Conservation (phyloP, 2,888 invertebrate species). For the Automeris io region DNA sequence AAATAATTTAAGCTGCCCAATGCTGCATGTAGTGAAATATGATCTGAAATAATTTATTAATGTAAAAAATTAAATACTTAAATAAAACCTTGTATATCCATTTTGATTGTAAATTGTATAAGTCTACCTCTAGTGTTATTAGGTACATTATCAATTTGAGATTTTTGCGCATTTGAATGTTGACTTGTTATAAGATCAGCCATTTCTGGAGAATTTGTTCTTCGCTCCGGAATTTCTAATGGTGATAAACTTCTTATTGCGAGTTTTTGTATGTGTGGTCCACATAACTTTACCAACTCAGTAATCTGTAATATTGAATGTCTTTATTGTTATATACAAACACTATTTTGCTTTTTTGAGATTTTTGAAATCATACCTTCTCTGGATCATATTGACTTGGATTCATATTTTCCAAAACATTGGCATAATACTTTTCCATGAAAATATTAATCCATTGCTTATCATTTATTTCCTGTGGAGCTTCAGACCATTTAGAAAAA, state of each 20-base stretch:
- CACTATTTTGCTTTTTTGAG: slow-evolving; percentile 1
- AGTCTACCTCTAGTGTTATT: slow-evolving; percentile 43
- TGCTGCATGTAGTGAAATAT: slow-evolving; percentile 67
- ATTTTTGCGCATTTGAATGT: slow-evolving; percentile 32
- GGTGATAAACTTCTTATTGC: slow-evolving; percentile 60
- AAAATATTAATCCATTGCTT: slow-evolving; percentile 64
- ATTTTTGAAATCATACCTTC: slow-evolving; percentile 38
- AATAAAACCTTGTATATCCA: not conserved
- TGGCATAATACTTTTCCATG: slow-evolving; percentile 62
- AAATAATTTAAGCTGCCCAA: slow-evolving; percentile 61
- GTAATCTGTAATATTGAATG: slow-evolving; percentile 37
- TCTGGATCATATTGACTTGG: slow-evolving; percentile 69
- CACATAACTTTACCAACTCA: slow-evolving; percentile 59
- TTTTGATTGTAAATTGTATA: not conserved
- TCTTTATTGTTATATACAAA: slow-evolving; percentile 6
- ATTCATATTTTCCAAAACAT: slow-evolving; percentile 66
- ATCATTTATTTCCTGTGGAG: slow-evolving; percentile 31
- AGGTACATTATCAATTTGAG: slow-evolving; percentile 31
- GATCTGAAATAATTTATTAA: slow-evolving; percentile 45
- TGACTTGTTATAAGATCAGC: slow-evolving; percentile 57
- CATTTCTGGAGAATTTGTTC: slow-evolving; percentile 66
- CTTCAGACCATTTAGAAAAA: slow-evolving; percentile 48
- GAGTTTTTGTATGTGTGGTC: slow-evolving; percentile 57
- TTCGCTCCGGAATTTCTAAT: slow-evolving; percentile 55
- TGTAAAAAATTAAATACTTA: not conserved